Base-by-base conservation (phyloP, 1,140 invertebrate genomes). In the Melitaea cinxia region DNA sequence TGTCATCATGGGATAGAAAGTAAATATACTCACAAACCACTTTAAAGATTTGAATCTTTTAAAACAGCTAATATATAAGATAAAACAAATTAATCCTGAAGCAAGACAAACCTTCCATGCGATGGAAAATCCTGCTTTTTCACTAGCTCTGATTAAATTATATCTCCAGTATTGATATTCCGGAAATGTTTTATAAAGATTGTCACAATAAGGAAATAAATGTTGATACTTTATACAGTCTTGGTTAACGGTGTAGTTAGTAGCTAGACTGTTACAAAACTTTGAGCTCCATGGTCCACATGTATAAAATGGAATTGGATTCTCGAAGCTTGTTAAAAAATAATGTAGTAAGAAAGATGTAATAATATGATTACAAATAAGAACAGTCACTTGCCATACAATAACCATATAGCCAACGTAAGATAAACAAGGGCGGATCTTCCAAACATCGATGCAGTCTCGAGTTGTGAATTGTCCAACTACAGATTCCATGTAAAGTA, bases 401-500 rank as follows among this genome's bases (percentile, higher is more conserved):
- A 84, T 35, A 5, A 78, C 62, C 4, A 84, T 12, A 30, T 86
- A 85, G 1, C 85, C 85, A 10, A 85, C 58, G 56, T 83, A 78
- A 10, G 85, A 84, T 4, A 88, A 60, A 39, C 75, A 86, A 4
- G 79, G 67, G 0, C 86, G 73, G 5, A 77, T 77, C 50, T 73
- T 84, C 88, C 88, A 90, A 1, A 84, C 90, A 26, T 93, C 93
- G 39, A 94, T 92, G 14, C 93, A 93, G 55, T 94, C 93, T 70
- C 93, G 88, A 42, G 91, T 82, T 1, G 93, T 94, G 66, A 94
- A 94, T 69, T 94, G 93, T 21, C 93, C 92, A 14, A 94, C 83
- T n/a, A 93, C 91, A 21, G 93, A 82, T 72, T 94, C 94, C 93
- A 94, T 94, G 70, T 94, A 94, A 0, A 94, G 71, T 12, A 94